phyloP scores from a whole-genome alignment of 2,888 invertebrate species.

The Nasonovia ribisnigri region DNA sequence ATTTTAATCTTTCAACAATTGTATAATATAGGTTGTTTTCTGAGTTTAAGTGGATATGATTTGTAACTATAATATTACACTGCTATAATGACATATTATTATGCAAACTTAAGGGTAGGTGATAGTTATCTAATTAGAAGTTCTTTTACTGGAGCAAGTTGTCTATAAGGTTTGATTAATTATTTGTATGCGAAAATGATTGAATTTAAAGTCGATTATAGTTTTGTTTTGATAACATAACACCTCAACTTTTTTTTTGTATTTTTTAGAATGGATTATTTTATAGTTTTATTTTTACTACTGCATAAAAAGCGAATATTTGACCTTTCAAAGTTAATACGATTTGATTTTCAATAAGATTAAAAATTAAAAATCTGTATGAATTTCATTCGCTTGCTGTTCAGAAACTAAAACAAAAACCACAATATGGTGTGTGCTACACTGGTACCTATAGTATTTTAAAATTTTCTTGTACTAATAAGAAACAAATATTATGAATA shows the following conservation, averaged over 20 bases:
- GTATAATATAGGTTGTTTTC: not conserved
- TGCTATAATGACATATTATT: not conserved
- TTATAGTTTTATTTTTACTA: not conserved
- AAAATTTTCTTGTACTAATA: not conserved
- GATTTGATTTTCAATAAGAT: not conserved
- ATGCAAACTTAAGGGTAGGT: not conserved
- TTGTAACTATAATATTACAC: not conserved
- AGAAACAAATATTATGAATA: not conserved
- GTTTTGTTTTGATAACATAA: not conserved
- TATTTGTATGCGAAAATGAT: not conserved
- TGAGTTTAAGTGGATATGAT: not conserved
- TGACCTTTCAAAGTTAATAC: not conserved
- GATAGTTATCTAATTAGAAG: not conserved
- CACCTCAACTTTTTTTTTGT: not conserved
- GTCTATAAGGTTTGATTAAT: not conserved
- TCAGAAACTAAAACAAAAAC: not conserved
- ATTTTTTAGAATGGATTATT: not conserved
- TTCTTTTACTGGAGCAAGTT: not conserved
- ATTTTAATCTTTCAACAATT: not conserved
- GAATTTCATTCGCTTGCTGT: not conserved
- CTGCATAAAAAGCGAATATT: not conserved
- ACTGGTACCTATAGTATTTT: not conserved
- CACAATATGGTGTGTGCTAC: not conserved
- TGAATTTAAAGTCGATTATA: not conserved
- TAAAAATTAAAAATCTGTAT: not conserved